Conservation (phyloP, 2,888 invertebrate species). For the Therioaphis trifolii region DNA sequence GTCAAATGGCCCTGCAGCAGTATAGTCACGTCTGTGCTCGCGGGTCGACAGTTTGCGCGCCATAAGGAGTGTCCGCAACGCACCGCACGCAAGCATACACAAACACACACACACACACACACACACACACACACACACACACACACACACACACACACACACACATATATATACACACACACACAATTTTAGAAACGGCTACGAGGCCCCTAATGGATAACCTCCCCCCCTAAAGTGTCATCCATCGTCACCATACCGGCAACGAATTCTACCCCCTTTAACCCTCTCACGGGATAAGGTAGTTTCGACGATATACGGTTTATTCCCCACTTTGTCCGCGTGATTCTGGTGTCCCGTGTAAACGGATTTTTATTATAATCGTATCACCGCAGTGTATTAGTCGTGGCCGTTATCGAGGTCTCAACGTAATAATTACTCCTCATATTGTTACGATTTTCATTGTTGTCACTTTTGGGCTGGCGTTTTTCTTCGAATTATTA, state of each 20-base stretch:
- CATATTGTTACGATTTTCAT: too few relatives aligned
- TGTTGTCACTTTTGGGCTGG: too few relatives aligned
- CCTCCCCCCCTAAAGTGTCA: not conserved
- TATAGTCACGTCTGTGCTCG: too few relatives aligned
- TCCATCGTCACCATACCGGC: not conserved
- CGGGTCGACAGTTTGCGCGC: slow-evolving; percentile 9
- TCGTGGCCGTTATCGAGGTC: too few relatives aligned
- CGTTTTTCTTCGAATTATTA: too few relatives aligned
- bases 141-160: not conserved
- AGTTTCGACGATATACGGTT: not conserved
- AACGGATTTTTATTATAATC: slow-evolving; percentile 45
- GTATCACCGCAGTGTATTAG: too few relatives aligned
- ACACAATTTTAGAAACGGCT: not conserved
- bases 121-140: not conserved
- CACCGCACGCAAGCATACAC: not conserved
- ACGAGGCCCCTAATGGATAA: slow-evolving; percentile 25
- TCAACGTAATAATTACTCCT: too few relatives aligned
- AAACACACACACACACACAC: not conserved
- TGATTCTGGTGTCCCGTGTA: slow-evolving; percentile 4
- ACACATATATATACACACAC: too few relatives aligned
- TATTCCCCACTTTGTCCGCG: slow-evolving; percentile 43
- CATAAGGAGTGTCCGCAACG: not conserved
- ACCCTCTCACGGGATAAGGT: too few relatives aligned
- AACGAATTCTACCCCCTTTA: slow-evolving; percentile 42
- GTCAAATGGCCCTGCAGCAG: slow-evolving; percentile 29